Evolutionary conservation across 2,888 invertebrate genomes (phyloP).

Genomic region (Sarcophaga rosellei): DNA sequence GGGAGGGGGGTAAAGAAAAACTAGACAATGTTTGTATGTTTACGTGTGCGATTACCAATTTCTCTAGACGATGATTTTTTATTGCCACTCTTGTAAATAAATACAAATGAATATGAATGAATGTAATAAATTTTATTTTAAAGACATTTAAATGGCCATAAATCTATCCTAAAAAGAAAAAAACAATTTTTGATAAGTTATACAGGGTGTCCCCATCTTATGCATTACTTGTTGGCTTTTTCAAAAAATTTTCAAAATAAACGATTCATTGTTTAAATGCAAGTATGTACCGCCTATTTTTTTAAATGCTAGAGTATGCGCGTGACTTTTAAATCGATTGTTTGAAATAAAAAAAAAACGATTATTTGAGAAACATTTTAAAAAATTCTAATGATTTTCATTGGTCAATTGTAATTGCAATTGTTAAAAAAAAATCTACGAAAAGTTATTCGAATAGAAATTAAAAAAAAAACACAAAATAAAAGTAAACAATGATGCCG

Average conservation of each 20-base stretch:
- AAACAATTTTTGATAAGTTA: background rate
- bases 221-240: too few relatives aligned
- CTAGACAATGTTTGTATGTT: background rate
- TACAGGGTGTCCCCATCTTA: background rate
- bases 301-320: too few relatives aligned
- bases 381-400: constrained; percentile 64
- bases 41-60: background rate
- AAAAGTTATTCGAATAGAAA: background rate
- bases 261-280: constrained; percentile 8
- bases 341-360: background rate
- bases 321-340: background rate
- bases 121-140: constrained; percentile 50
- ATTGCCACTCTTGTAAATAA: constrained; percentile 37
- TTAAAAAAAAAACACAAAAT: constrained; percentile 17
- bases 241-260: background rate
- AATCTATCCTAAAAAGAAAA: background rate
- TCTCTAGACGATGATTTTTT: constrained; percentile 34
- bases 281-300: constrained; percentile 53
- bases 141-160: constrained; percentile 31
- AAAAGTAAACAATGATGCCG: background rate
- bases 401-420: constrained; percentile 58
- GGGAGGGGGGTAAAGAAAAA: background rate
- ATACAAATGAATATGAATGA: background rate
- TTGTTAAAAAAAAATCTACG: constrained; percentile 46
- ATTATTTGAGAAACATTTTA: constrained; percentile 18